Evolutionary conservation across 2,113 vertebrate species (phyloP), one percentile per base, ranked within the genome.

Genomic region (Spizaetus ornatus): DNA sequence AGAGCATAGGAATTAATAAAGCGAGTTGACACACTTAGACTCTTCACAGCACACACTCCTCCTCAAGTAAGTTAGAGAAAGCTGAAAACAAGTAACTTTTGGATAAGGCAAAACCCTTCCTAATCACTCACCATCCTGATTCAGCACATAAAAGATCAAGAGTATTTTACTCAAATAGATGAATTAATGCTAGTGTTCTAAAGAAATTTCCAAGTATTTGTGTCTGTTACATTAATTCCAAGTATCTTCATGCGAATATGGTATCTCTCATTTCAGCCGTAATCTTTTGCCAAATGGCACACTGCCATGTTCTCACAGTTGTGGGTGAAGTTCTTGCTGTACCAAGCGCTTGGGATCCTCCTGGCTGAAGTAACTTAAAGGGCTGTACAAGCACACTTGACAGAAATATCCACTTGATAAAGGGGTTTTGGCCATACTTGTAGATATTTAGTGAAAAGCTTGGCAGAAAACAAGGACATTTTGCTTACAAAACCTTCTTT

Each of bases 221-320:
- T 86, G 62, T 8, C 38, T 34, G 76, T 32, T 76, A 38, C 18
- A 21, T 52, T 18, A 76, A 84, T 43, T 48, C 78, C 70, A 47
- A n/a, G 11, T 1, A 36, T 10, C 38, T 79, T 55, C 76, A 47
- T 1, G 1, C 27, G 36, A 58, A 19, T 10, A 3, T 0, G 20
- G 8, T 16, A 11, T 43, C 47, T 62, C 61, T 83, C 27, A 13
- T 19, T 53, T 42, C 77, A 88, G 86, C 45, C 5, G 2, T 10
- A 16, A 13, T 9, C 40, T 76, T 48, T 36, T 47, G 47, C 53
- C 3, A 2, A n/a, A 52, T 23, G 40, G 47, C 16, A 3, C 15
- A 6, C 3, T 42, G 90, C 31, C 48, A 34, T 1, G 0, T 53
- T 29, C 32, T n/a, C 74, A 53, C 25, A 47, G 69, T 12, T 47